Base-by-base conservation (phyloP, 2,888 invertebrate species). In the Toxonevra muliebris region DNA sequence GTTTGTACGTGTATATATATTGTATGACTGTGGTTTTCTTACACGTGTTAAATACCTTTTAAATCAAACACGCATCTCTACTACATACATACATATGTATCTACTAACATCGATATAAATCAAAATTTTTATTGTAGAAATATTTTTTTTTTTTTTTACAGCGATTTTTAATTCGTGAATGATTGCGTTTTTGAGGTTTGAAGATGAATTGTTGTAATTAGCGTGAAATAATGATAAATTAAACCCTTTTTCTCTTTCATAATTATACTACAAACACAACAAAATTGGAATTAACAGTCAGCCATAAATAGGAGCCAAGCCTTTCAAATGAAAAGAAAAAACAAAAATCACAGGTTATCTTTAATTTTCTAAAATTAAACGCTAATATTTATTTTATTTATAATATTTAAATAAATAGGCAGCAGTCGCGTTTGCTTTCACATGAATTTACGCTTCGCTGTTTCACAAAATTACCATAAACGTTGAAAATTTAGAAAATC, bases 21-120 rank as follows among this genome's bases (percentile, higher is more conserved):
- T 30, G 30, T 30, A 50, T 41, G 30, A 61, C 57, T 48, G 62
- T 68, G 73, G 73, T 75, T 75, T 58, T 40, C 41, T 58, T 55
- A 30, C 58, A 72, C 68, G 76, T 78, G 74, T 73, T 77, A 79
- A 79, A 77, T 72, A 75, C 64, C 71, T 71, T 67, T 61, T 58
- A 57, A 40, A 3, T 12, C n/a, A 13, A 54, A 54, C 17, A 54
- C 48, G 48, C n/a, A 13, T 13, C 48, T 48, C 15, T n/a, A 8
- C 15, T 48, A n/a, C 48, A 15, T 4, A 8, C 48, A 48, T 48
- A 12, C 12, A 12, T n/a, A n/a, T n/a, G 11, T 1, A 12, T 45
- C 45, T 13, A 45, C 1, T 13, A 45, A 2, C 10, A 5, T 48
- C 48, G 15, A 48, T 15, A 48, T 48, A 48, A 48, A 48, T 48